Conservation (phyloP, 2,113 vertebrate genomes). For the Nibea albiflora region DNA sequence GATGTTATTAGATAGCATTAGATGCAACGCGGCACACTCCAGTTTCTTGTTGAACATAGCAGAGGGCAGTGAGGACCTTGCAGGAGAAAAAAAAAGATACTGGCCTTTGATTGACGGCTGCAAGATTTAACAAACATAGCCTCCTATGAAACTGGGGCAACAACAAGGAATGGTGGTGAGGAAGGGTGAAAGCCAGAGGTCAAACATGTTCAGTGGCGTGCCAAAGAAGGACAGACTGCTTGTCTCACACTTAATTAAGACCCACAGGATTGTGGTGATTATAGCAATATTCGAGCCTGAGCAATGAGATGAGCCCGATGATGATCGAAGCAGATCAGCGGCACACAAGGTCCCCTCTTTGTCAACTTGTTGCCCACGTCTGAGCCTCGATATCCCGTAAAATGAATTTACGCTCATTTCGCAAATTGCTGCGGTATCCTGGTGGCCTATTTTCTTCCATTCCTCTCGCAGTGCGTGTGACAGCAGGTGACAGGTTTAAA, state of each 20-base stretch:
- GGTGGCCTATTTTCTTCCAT: constrained; percentile 33
- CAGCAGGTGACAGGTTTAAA: constrained; percentile 75
- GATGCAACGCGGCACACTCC: constrained; percentile 47
- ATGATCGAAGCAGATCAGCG: constrained; percentile 25
- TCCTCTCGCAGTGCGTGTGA: constrained; percentile 23
- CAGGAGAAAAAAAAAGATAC: constrained; percentile 16
- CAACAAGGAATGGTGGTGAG: constrained; percentile 11
- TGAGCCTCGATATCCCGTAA: constrained; percentile 23
- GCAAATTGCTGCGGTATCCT: constrained; percentile 61
- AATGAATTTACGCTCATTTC: constrained; percentile 55
- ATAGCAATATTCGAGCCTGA: constrained; percentile 7
- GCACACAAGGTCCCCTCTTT: neutral
- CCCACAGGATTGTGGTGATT: constrained; percentile 44
- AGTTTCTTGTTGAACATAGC: constrained; percentile 63
- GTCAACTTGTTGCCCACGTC: constrained; percentile 26
- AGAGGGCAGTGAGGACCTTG: constrained; percentile 43
- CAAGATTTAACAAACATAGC: constrained; percentile 50
- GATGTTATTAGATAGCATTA: constrained; percentile 60
- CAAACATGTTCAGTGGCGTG: constrained; percentile 47
- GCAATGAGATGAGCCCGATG: constrained; percentile 22
- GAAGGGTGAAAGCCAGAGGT: constrained; percentile 35
- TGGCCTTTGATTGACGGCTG: constrained; percentile 64
- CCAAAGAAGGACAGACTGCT: constrained; percentile 38
- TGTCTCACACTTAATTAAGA: constrained; percentile 52
- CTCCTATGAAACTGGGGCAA: constrained; percentile 21